A percentile compares a stretch with the other conserved stretches of the same genome.
phyloP scores from a whole-genome alignment of 2,888 invertebrate species.

The Dryobotodes eremita region DNA sequence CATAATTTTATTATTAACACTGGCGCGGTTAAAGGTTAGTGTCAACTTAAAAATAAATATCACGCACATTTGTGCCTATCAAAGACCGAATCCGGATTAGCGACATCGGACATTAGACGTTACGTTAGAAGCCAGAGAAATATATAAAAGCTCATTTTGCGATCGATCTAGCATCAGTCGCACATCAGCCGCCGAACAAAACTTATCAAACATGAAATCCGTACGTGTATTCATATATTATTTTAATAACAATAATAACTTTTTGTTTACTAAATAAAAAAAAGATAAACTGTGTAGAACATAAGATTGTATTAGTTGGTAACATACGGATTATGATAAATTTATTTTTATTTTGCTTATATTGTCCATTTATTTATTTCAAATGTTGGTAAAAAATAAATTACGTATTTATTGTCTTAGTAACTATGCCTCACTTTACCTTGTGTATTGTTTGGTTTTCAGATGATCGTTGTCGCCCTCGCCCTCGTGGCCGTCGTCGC shows the following conservation, averaged over 20 bases:
- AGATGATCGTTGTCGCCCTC: constrained; percentile 58
- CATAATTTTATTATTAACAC: constrained; percentile 30
- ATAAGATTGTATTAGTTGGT: background rate
- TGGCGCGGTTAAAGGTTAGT: constrained; percentile 35
- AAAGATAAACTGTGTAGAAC: background rate
- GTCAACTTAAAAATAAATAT: constrained; percentile 47
- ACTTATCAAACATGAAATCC: constrained; percentile 60
- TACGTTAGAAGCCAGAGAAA: constrained; percentile 19
- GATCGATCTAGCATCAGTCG: constrained; percentile 46
- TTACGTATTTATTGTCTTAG: background rate
- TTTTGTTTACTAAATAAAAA: background rate
- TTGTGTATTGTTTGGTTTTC: constrained; percentile 11
- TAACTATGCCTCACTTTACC: background rate
- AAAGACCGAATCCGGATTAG: constrained; percentile 45
- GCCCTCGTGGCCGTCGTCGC: constrained; percentile 62
- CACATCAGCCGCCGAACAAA: constrained; percentile 51
- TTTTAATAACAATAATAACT: background rate
- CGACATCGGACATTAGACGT: constrained; percentile 31
- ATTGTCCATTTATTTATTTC: background rate
- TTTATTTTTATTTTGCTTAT: background rate
- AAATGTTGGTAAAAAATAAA: background rate
- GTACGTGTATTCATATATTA: constrained; percentile 43
- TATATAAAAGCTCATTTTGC: constrained; percentile 55
- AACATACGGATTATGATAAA: no score
- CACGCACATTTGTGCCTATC: constrained; percentile 28